A percentile compares a stretch with the other conserved stretches of the same genome.
Evolutionary conservation across 2,888 invertebrate species (phyloP).

Genomic region (Axea sp.): DNA sequence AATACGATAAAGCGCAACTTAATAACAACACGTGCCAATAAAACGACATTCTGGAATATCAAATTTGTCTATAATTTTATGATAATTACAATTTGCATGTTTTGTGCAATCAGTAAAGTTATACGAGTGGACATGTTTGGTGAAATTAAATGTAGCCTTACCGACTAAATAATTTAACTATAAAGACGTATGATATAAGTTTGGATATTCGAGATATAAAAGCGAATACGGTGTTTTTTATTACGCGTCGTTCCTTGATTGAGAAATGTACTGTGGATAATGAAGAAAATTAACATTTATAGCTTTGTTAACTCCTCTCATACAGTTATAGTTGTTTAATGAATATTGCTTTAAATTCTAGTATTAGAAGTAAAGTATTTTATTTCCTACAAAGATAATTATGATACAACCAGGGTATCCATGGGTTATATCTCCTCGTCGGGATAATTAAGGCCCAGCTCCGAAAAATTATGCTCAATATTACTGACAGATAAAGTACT

Average conservation of each 20-base stretch:
- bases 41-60: conserved; percentile 44
- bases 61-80: conserved; percentile 45
- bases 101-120: conserved; percentile 41
- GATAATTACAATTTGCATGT: conserved; percentile 45
- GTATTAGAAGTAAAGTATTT: no score
- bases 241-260: not conserved
- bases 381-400: no score
- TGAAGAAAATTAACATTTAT: no score
- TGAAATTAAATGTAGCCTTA: conserved; percentile 23
- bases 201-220: conserved; percentile 4
- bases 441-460: no score
- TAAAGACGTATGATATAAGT: conserved; percentile 16
- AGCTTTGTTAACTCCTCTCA: no score
- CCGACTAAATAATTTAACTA: not conserved
- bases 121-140: conserved; percentile 26
- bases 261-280: not conserved
- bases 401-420: no score
- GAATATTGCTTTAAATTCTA: no score
- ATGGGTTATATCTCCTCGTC: no score
- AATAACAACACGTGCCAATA: conserved; percentile 44
- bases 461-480: no score
- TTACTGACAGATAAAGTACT: no score
- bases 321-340: no score
- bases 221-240: no score
- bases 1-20: conserved; percentile 32